Conservation (phyloP, 1,140 invertebrate species). For the Drosophila kohkoa region DNA sequence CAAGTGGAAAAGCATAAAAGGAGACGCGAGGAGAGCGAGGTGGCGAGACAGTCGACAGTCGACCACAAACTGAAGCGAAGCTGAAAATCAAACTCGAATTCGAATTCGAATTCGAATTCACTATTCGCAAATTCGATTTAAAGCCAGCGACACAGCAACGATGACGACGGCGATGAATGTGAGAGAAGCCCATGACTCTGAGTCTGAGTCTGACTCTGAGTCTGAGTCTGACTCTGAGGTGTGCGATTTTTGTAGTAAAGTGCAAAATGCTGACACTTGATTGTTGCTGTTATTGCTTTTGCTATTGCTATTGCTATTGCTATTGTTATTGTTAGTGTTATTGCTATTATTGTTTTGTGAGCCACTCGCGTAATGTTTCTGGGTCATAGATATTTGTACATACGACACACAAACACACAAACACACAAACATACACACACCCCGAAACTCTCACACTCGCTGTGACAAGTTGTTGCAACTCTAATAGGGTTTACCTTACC, state of each 20-base stretch:
- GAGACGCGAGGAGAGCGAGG: too few relatives aligned
- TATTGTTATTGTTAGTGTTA: slow-evolving; percentile 48
- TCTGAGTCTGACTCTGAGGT: not conserved
- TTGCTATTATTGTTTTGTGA: slow-evolving; percentile 40
- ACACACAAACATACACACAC: not conserved
- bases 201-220: too few relatives aligned
- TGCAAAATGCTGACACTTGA: slow-evolving; percentile 76
- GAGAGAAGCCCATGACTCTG: slow-evolving; percentile 18
- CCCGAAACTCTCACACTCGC: too few relatives aligned
- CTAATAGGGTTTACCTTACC: too few relatives aligned
- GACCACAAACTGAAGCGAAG: not conserved
- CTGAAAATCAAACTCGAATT: slow-evolving; percentile 6
- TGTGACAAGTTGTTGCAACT: too few relatives aligned
- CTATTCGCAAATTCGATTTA: slow-evolving; percentile 8
- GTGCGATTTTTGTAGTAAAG: slow-evolving; percentile 45
- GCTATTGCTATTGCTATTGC: slow-evolving; percentile 27
- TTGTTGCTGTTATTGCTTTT: slow-evolving; percentile 40
- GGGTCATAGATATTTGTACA: slow-evolving; percentile 65
- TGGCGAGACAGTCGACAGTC: too few relatives aligned
- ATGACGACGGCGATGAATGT: not conserved
- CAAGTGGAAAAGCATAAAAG: slow-evolving; percentile 15
- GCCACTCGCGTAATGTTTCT: slow-evolving; percentile 74
- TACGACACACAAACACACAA: slow-evolving; percentile 4
- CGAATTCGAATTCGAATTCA: slow-evolving; percentile 1
- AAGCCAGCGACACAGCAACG: not conserved